Evolutionary conservation across 2,888 invertebrate genomes (phyloP), one percentile per base, ranked within the genome.

Genomic region (Pelosia muscerda): DNA sequence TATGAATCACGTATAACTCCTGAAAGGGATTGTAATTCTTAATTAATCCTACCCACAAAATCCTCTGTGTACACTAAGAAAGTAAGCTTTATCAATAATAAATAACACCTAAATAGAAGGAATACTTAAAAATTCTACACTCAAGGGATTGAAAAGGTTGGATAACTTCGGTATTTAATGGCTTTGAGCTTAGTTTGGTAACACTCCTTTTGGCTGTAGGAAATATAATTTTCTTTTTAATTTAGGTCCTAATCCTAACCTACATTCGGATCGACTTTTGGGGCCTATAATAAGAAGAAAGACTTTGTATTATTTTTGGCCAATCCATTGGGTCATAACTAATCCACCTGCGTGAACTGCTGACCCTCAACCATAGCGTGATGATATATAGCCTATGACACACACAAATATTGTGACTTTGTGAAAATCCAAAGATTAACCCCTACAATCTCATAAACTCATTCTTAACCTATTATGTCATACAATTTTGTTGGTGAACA

Each of bases 1-100:
- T 3, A 38, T 38, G 38, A 38, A 15, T 38, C 49, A 19, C 8
- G 42, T 42, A 49, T 49, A 49, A 49, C 49, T 19, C 8, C n/a
- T 49, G n/a, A n/a, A 49, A n/a, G 3, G 49, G n/a, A 49, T n/a
- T 49, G 49, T n/a, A 49, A n/a, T n/a, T 19, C 49, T 49, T n/a
- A 49, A n/a, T n/a, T n/a, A 49, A 42, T n/a, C 49, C 49, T 49
- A n/a, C 49, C 49, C 49, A n/a, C n/a, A n/a, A n/a, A 49, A 49
- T 2, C n/a, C 49, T n/a, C n/a, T 8, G n/a, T 49, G 9, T 49
- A 49, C n/a, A 19, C n/a, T 5, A n/a, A n/a, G 15, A 42, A n/a
- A 49, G 8, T 49, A 49, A 49, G 49, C 49, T 49, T 49, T n/a
- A 49, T 49, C n/a, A 49, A 49, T 49, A 49, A 49, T 49, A 49